phyloP scores from a whole-genome alignment of 2,888 invertebrate species.

The Drosophila ezoana region DNA sequence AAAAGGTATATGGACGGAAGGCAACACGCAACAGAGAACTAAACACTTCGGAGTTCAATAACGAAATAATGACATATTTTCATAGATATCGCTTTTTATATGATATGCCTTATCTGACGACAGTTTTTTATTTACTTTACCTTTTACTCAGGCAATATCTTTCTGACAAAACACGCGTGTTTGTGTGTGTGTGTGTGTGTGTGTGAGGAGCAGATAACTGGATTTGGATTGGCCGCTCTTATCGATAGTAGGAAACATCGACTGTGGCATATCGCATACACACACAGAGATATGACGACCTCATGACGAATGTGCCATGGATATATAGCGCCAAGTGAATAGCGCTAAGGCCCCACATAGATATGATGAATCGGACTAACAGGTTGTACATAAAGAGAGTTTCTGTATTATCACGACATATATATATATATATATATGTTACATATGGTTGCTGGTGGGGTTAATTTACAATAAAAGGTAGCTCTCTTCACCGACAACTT shows the following conservation, averaged over 20 bases:
- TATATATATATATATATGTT: background rate
- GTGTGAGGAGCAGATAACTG: slow-evolving; percentile 65
- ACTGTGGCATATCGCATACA: slow-evolving; percentile 40
- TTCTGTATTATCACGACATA: background rate
- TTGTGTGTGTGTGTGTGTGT: slow-evolving; percentile 22
- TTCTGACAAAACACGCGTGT: slow-evolving; percentile 14
- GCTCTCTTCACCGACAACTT: slow-evolving; percentile 2
- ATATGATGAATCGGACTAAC: slow-evolving; percentile 28
- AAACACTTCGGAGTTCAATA: slow-evolving; percentile 75
- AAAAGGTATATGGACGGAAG: background rate
- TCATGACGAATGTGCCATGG: slow-evolving; percentile 60
- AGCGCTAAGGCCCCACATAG: slow-evolving; percentile 23
- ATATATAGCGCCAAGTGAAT: slow-evolving; percentile 53
- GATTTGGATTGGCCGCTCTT: slow-evolving; percentile 78
- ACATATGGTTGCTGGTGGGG: background rate
- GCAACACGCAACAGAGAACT: slow-evolving; percentile 41
- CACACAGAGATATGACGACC: slow-evolving; percentile 54
- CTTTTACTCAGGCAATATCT: slow-evolving; percentile 64
- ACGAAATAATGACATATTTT: slow-evolving; percentile 80
- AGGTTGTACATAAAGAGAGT: slow-evolving; percentile 27
- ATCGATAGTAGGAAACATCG: slow-evolving; percentile 67
- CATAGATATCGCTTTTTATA: slow-evolving; percentile 81
- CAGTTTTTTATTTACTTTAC: slow-evolving; percentile 70
- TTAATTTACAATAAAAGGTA: slow-evolving; percentile 2
- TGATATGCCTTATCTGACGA: slow-evolving; percentile 72